A percentile compares a stretch with the other conserved stretches of the same genome.
Conservation (phyloP, 2,888 invertebrate species). For the Balanococcus diminutus region DNA sequence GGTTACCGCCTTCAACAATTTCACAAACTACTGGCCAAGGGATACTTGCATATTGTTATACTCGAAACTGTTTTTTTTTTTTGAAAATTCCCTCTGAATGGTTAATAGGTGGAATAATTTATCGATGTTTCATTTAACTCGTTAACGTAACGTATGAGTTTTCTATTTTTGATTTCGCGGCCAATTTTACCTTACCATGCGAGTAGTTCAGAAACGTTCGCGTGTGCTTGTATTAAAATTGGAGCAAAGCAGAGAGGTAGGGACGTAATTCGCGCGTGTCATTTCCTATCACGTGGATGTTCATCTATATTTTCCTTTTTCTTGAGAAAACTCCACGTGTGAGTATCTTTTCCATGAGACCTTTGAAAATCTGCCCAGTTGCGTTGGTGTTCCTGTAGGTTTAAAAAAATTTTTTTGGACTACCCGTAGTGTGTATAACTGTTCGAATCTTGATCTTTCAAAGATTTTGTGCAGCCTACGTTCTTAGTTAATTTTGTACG, state of each 20-base stretch:
- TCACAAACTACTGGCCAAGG: background rate
- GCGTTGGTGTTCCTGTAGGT: background rate
- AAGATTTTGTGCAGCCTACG: too few relatives aligned
- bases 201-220: background rate
- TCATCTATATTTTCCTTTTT: background rate
- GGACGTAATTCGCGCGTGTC: background rate
- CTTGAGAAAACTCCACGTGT: background rate
- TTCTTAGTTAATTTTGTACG: too few relatives aligned
- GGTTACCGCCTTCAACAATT: conserved; percentile 48
- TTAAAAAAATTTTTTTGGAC: too few relatives aligned
- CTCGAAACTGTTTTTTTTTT: background rate
- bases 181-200: background rate
- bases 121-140: background rate
- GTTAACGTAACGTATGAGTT: background rate
- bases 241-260: background rate
- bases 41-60: background rate
- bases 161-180: background rate
- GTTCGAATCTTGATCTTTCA: too few relatives aligned
- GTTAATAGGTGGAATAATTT: background rate
- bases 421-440: too few relatives aligned
- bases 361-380: background rate
- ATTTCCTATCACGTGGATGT: background rate
- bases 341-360: background rate
- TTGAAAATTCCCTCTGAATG: background rate
- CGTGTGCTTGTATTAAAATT: background rate